Evolutionary conservation across 92 coral and sea anemone species (phyloP), one percentile per base, ranked within the genome.

Genomic region (Phenganax stokvisi): DNA sequence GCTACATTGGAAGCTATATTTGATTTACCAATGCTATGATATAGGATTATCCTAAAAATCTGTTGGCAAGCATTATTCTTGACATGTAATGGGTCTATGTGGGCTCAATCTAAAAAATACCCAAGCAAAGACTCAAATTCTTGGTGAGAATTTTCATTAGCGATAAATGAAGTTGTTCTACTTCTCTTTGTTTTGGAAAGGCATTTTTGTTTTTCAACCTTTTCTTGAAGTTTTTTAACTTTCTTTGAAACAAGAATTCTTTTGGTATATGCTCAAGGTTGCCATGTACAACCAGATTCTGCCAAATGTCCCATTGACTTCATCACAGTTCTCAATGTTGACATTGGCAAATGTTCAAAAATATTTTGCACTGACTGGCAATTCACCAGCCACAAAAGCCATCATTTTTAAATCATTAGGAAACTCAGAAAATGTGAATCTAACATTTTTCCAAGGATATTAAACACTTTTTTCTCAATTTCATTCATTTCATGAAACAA

Each of bases 381-480:
- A 74, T 83, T 90, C 94, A 62, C 91, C 90, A 69, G 90, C 86
- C 63, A 90, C 62, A 88, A 89, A 86, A 56, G 90, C 88, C 71
- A 81, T 12, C 90, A 90, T 90, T 63, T 88, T 88, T 1, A 90
- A 85, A 63, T 90, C 92, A 81, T 88, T 90, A 7, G 91, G 87
- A 72, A 89, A 84, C 80, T 89, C 91, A 13, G 90, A 86, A 78
- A 90, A 88, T 55, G 73, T 90, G 76, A 90, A 90, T 52, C 80
- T 86, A 20, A 91, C 85, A 71, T 71, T 72, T 28, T 47, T 75
- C 87, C 89, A 81, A 79, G 76, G 67, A 89, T 85, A 27, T 75
- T 15, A 62, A 85, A 88, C 81, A 87, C 66, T 83, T 71, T 66
- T 51, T 85, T 88, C 84, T 90, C 93, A 76, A 90, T 90, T 72